phyloP scores from a whole-genome alignment of 2,888 invertebrate genomes.

The Mythimna albipuncta region DNA sequence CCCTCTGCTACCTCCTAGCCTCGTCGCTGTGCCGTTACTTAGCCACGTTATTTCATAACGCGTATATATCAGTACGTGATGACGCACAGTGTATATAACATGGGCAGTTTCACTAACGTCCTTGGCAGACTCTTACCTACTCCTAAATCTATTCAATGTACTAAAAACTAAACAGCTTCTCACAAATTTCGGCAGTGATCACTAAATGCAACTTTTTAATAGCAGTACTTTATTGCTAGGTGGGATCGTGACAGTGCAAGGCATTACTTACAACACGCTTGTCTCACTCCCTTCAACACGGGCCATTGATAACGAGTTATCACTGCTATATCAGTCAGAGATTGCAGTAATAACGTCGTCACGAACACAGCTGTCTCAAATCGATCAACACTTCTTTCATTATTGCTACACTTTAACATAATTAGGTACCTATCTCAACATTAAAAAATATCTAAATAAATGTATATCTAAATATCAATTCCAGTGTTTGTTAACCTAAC shows the following conservation, averaged over 20 bases:
- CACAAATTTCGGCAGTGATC: constrained; percentile 45
- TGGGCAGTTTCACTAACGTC: constrained; percentile 16
- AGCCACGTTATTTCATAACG: constrained; percentile 32
- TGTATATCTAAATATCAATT: constrained; percentile 74
- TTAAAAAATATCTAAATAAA: constrained; percentile 65
- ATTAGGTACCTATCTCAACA: constrained; percentile 53
- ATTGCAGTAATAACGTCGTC: constrained; percentile 9
- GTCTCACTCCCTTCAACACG: constrained; percentile 4
- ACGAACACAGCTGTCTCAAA: constrained; percentile 7
- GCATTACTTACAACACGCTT: constrained; percentile 19
- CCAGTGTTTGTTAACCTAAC: constrained; percentile 73
- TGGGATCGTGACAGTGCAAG: constrained; percentile 33
- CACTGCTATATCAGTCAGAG: constrained; percentile 11
- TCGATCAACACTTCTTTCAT: constrained; percentile 51
- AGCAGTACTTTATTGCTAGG: constrained; percentile 70
- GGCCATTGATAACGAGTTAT: not conserved
- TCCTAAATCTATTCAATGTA: constrained; percentile 36
- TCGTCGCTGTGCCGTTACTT: not conserved
- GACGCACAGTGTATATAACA: not conserved
- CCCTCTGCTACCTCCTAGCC: constrained; percentile 35
- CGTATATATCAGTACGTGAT: not conserved
- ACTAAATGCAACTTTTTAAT: constrained; percentile 53
- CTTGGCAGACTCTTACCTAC: constrained; percentile 30
- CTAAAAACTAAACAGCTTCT: constrained; percentile 41
- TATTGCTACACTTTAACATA: constrained; percentile 54